Percentiles rank a stretch among this genome's conserved stretches.
phyloP scores from a whole-genome alignment of 2,888 invertebrate genomes.

The Drosophila imparisetae region DNA sequence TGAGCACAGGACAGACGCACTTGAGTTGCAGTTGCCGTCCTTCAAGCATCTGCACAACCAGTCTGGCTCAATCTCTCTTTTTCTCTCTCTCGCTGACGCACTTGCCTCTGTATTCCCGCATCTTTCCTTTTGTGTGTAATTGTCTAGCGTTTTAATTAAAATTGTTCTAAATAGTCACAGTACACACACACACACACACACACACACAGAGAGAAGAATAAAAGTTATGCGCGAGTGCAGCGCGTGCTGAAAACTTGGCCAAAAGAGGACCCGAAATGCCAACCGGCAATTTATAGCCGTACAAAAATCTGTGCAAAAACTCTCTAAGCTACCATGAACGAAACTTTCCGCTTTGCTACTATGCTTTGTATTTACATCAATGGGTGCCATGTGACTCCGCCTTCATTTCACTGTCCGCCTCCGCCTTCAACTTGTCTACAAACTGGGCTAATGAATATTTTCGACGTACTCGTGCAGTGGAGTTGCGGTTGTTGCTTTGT shows the following conservation, averaged over 20 bases:
- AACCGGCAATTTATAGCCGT: slow-evolving; percentile 69
- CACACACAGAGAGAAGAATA: slow-evolving; percentile 13
- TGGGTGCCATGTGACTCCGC: slow-evolving; percentile 29
- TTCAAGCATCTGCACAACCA: slow-evolving; percentile 25
- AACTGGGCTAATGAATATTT: slow-evolving; percentile 73
- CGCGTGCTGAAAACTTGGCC: slow-evolving; percentile 70
- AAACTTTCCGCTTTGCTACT: slow-evolving; percentile 47
- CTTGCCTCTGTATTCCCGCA: slow-evolving; percentile 7
- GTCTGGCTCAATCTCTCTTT: slow-evolving; percentile 2
- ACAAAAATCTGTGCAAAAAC: slow-evolving; percentile 68
- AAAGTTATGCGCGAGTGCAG: slow-evolving; percentile 62
- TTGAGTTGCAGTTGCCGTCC: slow-evolving; percentile 55
- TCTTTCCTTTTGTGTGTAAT: slow-evolving; percentile 61
- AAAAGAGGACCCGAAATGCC: slow-evolving; percentile 53
- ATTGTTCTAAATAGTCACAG: slow-evolving; percentile 74
- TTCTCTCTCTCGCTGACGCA: not conserved
- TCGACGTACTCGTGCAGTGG: slow-evolving; percentile 51
- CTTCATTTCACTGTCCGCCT: slow-evolving; percentile 13
- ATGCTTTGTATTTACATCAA: slow-evolving; percentile 28
- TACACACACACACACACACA: slow-evolving; percentile 19
- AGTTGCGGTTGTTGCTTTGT: slow-evolving; percentile 64
- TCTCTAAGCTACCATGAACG: slow-evolving; percentile 66
- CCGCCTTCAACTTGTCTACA: slow-evolving; percentile 29
- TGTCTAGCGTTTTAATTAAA: slow-evolving; percentile 78
- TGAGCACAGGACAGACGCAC: slow-evolving; percentile 75